Evolutionary conservation across 2,113 vertebrate species (phyloP).

Genomic region (Corvus cornix): DNA sequence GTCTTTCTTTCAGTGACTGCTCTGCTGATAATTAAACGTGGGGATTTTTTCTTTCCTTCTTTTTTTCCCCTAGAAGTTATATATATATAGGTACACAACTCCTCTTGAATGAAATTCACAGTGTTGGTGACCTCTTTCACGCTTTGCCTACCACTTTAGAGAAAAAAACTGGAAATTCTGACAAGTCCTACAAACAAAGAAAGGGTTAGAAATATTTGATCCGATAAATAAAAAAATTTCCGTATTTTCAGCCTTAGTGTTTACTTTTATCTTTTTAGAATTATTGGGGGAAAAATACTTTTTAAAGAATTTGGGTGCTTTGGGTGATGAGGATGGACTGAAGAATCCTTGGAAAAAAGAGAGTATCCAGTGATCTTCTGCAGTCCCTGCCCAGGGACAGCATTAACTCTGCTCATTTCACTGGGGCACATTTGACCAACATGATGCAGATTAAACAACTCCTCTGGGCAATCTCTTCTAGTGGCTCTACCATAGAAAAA

Average conservation of each 20-base stretch:
- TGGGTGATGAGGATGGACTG: not conserved
- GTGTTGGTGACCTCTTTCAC: not conserved
- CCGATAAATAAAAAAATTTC: not conserved
- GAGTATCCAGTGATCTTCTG: too few species aligned
- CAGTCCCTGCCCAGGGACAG: not conserved
- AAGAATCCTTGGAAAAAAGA: not conserved
- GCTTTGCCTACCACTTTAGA: not conserved
- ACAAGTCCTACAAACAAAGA: not conserved
- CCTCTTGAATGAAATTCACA: not conserved
- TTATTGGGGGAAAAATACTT: not conserved
- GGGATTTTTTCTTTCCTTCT: rapidly evolving
- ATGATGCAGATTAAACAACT: rapidly evolving
- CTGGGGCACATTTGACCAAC: not conserved
- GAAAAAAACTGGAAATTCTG: not conserved
- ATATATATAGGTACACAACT: not conserved
- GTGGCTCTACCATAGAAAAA: not conserved
- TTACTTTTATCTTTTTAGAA: not conserved
- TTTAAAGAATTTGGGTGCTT: not conserved
- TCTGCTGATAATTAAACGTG: not conserved
- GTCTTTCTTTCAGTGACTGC: not conserved
- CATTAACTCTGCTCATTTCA: not conserved
- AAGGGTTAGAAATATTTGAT: not conserved
- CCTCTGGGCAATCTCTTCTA: not conserved
- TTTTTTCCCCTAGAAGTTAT: not conserved
- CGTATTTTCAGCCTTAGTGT: not conserved